Percentiles rank a stretch among this genome's conserved stretches.
These are phyloP conservation scores for Drosophila gunungcola DNA, from an alignment of 1,140 invertebrate species.

Conservation along the genomic window DNA sequence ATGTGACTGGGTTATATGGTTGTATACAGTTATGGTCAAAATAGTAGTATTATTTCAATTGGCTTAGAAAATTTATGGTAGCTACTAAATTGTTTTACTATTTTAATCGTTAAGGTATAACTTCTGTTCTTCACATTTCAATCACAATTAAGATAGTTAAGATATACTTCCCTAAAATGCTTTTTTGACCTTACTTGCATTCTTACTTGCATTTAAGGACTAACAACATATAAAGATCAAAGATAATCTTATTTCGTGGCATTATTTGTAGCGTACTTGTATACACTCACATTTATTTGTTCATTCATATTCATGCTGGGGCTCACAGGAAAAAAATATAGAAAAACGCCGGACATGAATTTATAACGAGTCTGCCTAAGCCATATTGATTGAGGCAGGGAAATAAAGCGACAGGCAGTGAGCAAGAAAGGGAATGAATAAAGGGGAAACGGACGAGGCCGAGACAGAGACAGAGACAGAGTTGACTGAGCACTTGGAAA, in stretches of 20 bases:
- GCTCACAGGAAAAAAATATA: slow-evolving; percentile 10
- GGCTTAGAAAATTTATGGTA: too few species aligned
- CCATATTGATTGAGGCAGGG: slow-evolving; percentile 53
- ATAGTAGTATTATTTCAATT: not conserved
- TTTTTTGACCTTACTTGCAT: too few species aligned
- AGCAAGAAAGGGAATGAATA: slow-evolving; percentile 1
- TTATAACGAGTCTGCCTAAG: slow-evolving; percentile 65
- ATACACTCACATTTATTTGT: not conserved
- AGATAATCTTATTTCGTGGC: not conserved
- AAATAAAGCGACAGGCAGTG: slow-evolving; percentile 18
- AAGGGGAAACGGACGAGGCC: slow-evolving; percentile 13
- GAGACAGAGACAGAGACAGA: slow-evolving; percentile 7
- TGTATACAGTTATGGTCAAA: not conserved
- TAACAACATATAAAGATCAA: too few species aligned
- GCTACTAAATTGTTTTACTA: too few species aligned
- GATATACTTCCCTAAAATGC: not conserved
- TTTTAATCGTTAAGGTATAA: too few species aligned
- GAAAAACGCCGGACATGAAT: slow-evolving; percentile 50
- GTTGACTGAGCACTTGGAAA: slow-evolving; percentile 37
- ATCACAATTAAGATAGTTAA: not conserved
- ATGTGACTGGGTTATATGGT: slow-evolving; percentile 1
- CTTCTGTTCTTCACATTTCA: too few species aligned
- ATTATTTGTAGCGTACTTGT: not conserved
- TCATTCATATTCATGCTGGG: slow-evolving; percentile 48
- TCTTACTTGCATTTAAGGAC: too few species aligned